Evolutionary conservation across 2,797 vertebrate genomes (phyloP).

Genomic region (Coracias cyanogaster): DNA sequence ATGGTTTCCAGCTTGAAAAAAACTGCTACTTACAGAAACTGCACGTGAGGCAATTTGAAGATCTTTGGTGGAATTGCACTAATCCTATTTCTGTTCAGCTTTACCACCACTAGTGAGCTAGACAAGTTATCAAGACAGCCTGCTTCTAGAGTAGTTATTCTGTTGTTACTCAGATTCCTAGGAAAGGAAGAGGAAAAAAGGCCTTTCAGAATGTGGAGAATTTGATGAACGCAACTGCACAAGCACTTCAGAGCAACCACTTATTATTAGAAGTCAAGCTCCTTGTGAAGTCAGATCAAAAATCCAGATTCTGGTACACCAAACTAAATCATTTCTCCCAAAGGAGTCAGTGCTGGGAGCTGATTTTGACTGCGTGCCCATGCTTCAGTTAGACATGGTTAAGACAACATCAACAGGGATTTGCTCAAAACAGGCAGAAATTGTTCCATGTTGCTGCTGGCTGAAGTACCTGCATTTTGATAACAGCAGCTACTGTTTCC

Average conservation of each 20-base stretch:
- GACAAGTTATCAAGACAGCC: slow-evolving; percentile 97
- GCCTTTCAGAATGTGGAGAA: not conserved
- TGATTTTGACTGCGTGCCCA: not conserved
- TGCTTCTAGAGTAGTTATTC: slow-evolving; percentile 90
- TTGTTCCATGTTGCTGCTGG: not conserved
- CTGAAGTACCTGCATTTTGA: not conserved
- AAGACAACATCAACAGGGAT: not conserved
- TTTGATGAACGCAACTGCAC: not conserved
- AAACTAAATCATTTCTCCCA: not conserved
- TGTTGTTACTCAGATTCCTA: slow-evolving; percentile 98
- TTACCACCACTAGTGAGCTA: slow-evolving; percentile 90
- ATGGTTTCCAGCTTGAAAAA: not conserved
- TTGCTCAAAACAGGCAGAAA: not conserved
- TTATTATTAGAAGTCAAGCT: not conserved
- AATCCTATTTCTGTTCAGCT: slow-evolving; percentile 94
- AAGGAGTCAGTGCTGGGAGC: not conserved
- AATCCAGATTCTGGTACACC: not conserved
- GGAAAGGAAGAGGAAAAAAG: slow-evolving; percentile 29
- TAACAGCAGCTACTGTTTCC: not conserved
- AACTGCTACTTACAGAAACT: slow-evolving; percentile 91
- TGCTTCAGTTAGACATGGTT: not conserved
- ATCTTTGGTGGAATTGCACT: slow-evolving; percentile 90
- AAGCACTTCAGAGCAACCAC: not conserved
- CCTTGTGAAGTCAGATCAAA: not conserved
- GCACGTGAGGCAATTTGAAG: slow-evolving; percentile 92